Base-by-base conservation (phyloP, 2,113 vertebrate genomes). In the Pleuronectes platessa region DNA sequence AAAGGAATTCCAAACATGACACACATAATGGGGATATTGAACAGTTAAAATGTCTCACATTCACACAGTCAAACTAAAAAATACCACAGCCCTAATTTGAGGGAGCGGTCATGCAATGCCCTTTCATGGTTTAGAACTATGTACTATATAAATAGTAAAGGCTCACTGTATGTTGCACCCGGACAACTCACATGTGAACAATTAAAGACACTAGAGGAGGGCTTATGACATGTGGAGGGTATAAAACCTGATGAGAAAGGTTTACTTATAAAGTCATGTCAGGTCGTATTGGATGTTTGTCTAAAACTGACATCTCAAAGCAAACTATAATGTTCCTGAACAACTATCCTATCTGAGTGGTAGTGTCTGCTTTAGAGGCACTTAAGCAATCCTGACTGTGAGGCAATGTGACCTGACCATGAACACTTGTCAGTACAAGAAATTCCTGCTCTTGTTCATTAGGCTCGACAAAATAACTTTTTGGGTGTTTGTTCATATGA, bases 41-140 rank as follows among this genome's bases (percentile, higher is more conserved):
- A 53, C 4, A 20, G 60, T 63, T 7, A 11, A 65, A 61, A 54
- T 65, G 60, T 8, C 21, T 80, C 21, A 86, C 68, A 61, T 24
- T 24, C 23, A 58, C 54, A 73, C 4, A 61, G 26, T 20, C 21
- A 45, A 76, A 81, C 40, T 31, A 26, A n/a, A 77, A 49, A 84
- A 42, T 10, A 60, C 14, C 26, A 56, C 21, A 27, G 40, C 40
- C 15, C 17, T 1, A 5, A n/a, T 12, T 23, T 7, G n/a, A 66
- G 66, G 88, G 79, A 83, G 81, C 63, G 74, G 74, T 71, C 69
- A 68, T 17, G 40, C 65, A 47, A 71, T 61, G 77, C 40, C 61
- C 4, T 79, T 82, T 61, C 55, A 84, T 66, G 64, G 70, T 62
- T 74, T 61, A 59, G 59, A 64, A 79, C 54, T 40, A 1, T 37